Percentiles rank a stretch among this genome's conserved stretches.
phyloP scores from a whole-genome alignment of 2,113 vertebrate species.

The Progne subis region DNA sequence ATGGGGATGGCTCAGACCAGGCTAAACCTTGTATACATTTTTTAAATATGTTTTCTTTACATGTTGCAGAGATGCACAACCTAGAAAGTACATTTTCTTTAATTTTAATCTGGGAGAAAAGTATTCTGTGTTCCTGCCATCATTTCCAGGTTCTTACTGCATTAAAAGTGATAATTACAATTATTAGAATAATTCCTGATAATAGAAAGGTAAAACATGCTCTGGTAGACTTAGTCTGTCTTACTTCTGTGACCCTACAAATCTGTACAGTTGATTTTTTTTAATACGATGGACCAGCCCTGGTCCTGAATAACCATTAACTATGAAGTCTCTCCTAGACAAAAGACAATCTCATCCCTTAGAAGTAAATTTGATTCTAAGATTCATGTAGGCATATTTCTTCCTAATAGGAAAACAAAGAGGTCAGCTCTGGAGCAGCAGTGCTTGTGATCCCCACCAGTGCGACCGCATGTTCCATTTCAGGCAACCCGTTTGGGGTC shows the following conservation, averaged over 20 bases:
- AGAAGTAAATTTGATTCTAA: not conserved
- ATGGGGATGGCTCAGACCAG: not conserved
- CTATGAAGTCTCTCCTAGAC: not conserved
- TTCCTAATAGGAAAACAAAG: not conserved
- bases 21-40: not conserved
- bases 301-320: not conserved
- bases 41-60: not conserved
- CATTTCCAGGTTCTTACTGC: not conserved
- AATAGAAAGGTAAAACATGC: not conserved
- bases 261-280: not conserved
- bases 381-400: not conserved
- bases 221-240: not conserved
- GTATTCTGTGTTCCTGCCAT: not conserved
- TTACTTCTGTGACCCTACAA: not conserved
- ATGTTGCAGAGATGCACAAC: not conserved
- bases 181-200: not conserved
- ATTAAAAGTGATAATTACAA: not conserved
- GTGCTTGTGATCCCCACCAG: not conserved
- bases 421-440: not conserved
- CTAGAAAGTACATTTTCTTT: not conserved
- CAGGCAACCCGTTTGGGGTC: not conserved
- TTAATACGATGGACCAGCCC: not conserved
- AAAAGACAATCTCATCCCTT: not conserved
- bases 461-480: not conserved
- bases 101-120: not conserved